Base-by-base conservation (phyloP, 2,113 vertebrate species). In the Empidonax alnorum region DNA sequence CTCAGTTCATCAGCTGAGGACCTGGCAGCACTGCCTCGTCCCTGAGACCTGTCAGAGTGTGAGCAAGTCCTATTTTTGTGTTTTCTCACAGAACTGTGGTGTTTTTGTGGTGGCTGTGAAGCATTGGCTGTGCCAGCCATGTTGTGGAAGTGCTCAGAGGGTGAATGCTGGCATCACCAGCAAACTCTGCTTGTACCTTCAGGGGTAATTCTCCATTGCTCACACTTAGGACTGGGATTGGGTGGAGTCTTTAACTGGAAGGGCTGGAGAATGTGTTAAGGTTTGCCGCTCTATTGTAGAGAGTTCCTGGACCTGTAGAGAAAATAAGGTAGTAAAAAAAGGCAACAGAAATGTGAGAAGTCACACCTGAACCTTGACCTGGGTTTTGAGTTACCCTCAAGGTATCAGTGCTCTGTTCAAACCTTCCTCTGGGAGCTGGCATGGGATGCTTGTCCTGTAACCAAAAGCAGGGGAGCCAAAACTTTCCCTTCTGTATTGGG, bases 1-100 rank as follows among this genome's bases (percentile, higher is more conserved):
- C 42, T 84, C 46, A 14, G 0, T 30, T 85, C 16, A n/a, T n/a
- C 2, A 3, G 20, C 24, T 0, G 0, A 58, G 39, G 30, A 49
- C 44, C 46, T 91, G 66, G 23, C 31, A 39, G 46, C 1, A 3
- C 65, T 81, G 44, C 17, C 49, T 84, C 10, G 25, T 89, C 39
- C 10, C 14, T 5, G 30, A 42, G 28, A 50, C 3, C 1, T 35
- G 23, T 80, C n/a, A 52, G 50, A 63, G 33, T n/a, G 23, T 58
- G 50, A 31, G 19, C 41, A 80, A 27, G 33, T 72, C 47, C 23
- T 24, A 1, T 44, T 91, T 68, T 66, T 82, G 20, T 65, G 14
- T 55, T 18, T 82, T 7, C 33, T 65, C 6, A 17, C 14, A 37
- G 68, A 90, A 22, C 42, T 84, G 21, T 69, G 41, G 20, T 10